Evolutionary conservation across 2,113 vertebrate species (phyloP).

Genomic region (Ailuropoda melanoleuca): DNA sequence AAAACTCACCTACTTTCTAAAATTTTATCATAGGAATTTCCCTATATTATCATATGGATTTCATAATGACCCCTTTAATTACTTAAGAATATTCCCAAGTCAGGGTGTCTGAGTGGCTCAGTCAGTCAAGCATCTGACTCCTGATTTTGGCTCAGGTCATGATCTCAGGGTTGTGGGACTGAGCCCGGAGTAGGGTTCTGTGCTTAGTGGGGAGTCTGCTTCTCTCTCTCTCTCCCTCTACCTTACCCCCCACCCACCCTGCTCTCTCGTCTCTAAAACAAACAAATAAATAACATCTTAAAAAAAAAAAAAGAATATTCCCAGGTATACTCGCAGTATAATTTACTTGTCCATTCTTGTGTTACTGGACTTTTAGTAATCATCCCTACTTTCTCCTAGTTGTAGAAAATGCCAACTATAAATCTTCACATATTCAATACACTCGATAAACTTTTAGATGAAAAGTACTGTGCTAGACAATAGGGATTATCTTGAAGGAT

Average conservation of each 20-base stretch:
- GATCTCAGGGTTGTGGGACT: not conserved
- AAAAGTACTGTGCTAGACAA: not conserved
- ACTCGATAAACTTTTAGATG: not conserved
- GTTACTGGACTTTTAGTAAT: not conserved
- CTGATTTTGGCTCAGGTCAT: not conserved
- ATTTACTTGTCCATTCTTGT: not conserved
- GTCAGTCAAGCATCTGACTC: not conserved
- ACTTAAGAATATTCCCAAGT: not conserved
- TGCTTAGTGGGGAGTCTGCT: not conserved
- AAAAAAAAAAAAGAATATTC: not conserved
- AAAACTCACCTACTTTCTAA: constrained; percentile 23
- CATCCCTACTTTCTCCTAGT: not conserved
- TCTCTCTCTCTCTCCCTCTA: not conserved
- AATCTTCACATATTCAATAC: not conserved
- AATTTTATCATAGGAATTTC: not conserved
- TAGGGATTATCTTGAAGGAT: constrained; percentile 1
- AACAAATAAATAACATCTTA: no score
- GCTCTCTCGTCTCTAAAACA: not conserved
- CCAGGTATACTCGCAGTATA: not conserved
- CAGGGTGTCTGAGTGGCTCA: not conserved
- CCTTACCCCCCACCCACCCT: not conserved
- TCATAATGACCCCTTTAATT: not conserved
- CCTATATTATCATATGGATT: not conserved
- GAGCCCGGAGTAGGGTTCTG: not conserved
- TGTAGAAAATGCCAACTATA: not conserved